phyloP scores from a whole-genome alignment of 2,888 invertebrate genomes.

The Micropterix aruncella region DNA sequence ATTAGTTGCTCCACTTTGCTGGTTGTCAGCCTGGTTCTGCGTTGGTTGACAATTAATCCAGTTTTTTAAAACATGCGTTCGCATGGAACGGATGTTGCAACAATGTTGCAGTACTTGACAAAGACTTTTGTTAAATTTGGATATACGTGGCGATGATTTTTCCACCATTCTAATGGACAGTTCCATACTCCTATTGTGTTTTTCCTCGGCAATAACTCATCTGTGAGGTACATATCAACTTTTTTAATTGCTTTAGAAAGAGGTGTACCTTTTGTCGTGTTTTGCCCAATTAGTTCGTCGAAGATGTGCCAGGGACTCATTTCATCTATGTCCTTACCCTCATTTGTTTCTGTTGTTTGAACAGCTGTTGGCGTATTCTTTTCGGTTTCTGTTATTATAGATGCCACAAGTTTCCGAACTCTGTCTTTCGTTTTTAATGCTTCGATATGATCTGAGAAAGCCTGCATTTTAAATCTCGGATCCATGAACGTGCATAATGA shows the following conservation, averaged over 20 bases:
- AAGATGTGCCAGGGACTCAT: no score
- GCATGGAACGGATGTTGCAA: constrained; percentile 5
- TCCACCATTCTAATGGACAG: constrained; percentile 8
- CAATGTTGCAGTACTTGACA: constrained; percentile 4
- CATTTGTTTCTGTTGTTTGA: no score
- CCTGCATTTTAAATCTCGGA: constrained; percentile 7
- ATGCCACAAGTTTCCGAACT: constrained; percentile 4
- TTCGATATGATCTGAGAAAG: constrained; percentile 2
- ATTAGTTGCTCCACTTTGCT: constrained; percentile 6
- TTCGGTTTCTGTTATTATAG: constrained; percentile 1
- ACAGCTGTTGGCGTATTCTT: no score
- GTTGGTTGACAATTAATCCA: no score
- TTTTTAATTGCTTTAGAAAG: no score
- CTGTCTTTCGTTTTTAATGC: constrained; percentile 5
- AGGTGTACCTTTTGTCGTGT: no score
- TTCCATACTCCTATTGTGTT: no score
- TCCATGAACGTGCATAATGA: constrained; percentile 7
- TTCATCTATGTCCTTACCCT: no score
- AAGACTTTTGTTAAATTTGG: constrained; percentile 5
- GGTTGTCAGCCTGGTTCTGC: constrained; percentile 6
- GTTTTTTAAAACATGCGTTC: constrained; percentile 7
- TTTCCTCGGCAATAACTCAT: no score
- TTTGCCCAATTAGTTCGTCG: no score
- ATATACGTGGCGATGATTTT: constrained; percentile 4
- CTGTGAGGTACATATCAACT: no score